Percentiles rank a stretch among this genome's conserved stretches.
These are phyloP conservation scores for Mythimna ferrago DNA, from an alignment of 2,888 invertebrate genomes.

Conservation along the genomic window DNA sequence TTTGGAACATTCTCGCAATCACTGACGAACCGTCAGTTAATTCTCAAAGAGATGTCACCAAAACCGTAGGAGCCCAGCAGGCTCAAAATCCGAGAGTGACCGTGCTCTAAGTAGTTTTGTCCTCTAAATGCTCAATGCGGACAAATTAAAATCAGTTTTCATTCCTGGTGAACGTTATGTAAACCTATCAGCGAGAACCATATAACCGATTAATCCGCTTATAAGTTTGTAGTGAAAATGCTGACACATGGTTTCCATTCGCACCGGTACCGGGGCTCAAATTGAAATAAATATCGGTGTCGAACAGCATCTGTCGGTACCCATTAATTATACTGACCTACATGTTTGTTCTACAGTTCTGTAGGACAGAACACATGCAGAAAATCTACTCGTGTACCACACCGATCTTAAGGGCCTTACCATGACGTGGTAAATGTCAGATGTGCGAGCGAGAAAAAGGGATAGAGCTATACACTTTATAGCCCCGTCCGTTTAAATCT, in stretches of 20 bases:
- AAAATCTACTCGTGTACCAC: slow-evolving; percentile 17
- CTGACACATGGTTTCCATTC: slow-evolving; percentile 41
- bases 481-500: too few species aligned
- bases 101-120: too few species aligned
- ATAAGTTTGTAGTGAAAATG: slow-evolving; percentile 35
- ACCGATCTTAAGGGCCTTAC: too few species aligned
- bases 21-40: too few species aligned
- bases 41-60: too few species aligned
- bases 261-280: slow-evolving; percentile 26
- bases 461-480: too few species aligned
- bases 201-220: slow-evolving; percentile 17
- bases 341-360: slow-evolving; percentile 44
- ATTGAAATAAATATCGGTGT: slow-evolving; percentile 58
- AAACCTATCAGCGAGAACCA: slow-evolving; percentile 15
- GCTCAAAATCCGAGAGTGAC: too few species aligned
- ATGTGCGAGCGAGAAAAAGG: too few species aligned
- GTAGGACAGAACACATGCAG: slow-evolving; percentile 34
- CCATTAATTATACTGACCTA: slow-evolving; percentile 59
- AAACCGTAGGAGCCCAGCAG: too few species aligned
- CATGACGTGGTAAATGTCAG: too few species aligned
- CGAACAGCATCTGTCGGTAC: slow-evolving; percentile 40
- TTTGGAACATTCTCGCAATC: too few species aligned
- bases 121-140: too few species aligned
- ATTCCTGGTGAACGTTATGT: neutral
- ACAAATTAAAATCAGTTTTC: neutral